phyloP scores from a whole-genome alignment of 2,113 vertebrate species.

The Bucco capensis region DNA sequence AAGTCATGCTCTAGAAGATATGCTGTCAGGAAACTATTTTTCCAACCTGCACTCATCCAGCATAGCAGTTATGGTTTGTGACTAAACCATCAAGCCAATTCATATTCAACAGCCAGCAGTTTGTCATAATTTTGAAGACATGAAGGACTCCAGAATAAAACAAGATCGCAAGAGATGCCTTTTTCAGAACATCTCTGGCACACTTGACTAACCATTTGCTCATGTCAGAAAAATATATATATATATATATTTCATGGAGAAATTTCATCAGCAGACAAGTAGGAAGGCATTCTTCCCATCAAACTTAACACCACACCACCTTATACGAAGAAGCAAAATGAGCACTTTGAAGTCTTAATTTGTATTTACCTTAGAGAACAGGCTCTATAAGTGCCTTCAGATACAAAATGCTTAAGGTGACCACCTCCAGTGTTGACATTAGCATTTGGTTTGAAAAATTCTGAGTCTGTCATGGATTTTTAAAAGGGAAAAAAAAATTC shows the following conservation, averaged over 20 bases:
- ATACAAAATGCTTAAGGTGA: neutral
- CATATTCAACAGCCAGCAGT: neutral
- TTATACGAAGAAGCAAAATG: too few species aligned
- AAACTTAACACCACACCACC: too few species aligned
- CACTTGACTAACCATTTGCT: neutral
- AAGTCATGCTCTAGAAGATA: slow-evolving; percentile 4
- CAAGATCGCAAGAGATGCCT: neutral
- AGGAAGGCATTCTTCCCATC: neutral
- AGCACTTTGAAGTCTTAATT: neutral
- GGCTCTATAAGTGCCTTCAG: neutral
- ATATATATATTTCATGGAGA: neutral
- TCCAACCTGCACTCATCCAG: slow-evolving; percentile 11
- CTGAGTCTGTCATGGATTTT: neutral
- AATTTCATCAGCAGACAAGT: neutral
- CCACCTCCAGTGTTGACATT: neutral
- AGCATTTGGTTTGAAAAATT: neutral
- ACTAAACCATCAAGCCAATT: neutral
- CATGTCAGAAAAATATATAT: neutral
- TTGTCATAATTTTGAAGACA: neutral
- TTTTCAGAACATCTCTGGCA: neutral
- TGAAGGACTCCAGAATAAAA: slow-evolving; percentile 14
- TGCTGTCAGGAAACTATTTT: neutral
- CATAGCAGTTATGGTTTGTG: slow-evolving; percentile 8
- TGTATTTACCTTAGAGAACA: neutral
- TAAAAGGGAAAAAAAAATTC: neutral